These are phyloP conservation scores for Solea solea DNA, from an alignment of 2,113 vertebrate genomes.

Conservation along the genomic window DNA sequence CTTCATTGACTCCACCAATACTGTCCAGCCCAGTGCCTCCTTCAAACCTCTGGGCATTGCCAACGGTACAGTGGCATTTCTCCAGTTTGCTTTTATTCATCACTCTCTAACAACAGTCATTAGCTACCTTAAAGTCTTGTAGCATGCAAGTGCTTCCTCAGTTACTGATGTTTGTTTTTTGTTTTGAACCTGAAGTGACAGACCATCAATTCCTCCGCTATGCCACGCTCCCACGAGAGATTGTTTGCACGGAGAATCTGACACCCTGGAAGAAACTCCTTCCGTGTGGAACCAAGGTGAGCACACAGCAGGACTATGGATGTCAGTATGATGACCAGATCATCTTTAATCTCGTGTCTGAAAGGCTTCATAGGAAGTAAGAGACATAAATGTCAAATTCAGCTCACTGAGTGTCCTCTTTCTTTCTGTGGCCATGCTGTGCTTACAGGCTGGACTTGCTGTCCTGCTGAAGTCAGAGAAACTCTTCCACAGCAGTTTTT, in stretches of 20 bases:
- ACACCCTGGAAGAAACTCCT: conserved; percentile 98
- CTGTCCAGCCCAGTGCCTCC: conserved; percentile 92
- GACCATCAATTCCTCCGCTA: conserved; percentile 92
- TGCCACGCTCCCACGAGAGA: conserved; percentile 91
- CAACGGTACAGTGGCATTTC: conserved; percentile 84
- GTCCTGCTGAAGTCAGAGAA: conserved; percentile 95
- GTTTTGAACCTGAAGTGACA: conserved; percentile 79
- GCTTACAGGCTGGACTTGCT: conserved; percentile 89
- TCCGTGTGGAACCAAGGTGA: conserved; percentile 95
- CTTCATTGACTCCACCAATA: conserved; percentile 98
- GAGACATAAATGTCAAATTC: too few relatives aligned
- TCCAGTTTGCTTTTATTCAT: conserved; percentile 7
- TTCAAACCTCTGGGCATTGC: conserved; percentile 95
- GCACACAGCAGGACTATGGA: not conserved
- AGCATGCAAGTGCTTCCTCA: not conserved
- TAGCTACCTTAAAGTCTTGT: not conserved
- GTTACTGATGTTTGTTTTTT: conserved; percentile 5
- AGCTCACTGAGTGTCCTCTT: not conserved
- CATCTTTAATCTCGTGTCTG: too few relatives aligned
- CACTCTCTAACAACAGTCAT: not conserved
- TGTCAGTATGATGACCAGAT: not conserved
- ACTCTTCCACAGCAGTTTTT: conserved; percentile 96
- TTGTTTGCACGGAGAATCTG: conserved; percentile 98
- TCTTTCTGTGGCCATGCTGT: not conserved
- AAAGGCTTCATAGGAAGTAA: too few relatives aligned